Conservation (phyloP, 1,140 invertebrate species). For the Drosophila saltans region DNA sequence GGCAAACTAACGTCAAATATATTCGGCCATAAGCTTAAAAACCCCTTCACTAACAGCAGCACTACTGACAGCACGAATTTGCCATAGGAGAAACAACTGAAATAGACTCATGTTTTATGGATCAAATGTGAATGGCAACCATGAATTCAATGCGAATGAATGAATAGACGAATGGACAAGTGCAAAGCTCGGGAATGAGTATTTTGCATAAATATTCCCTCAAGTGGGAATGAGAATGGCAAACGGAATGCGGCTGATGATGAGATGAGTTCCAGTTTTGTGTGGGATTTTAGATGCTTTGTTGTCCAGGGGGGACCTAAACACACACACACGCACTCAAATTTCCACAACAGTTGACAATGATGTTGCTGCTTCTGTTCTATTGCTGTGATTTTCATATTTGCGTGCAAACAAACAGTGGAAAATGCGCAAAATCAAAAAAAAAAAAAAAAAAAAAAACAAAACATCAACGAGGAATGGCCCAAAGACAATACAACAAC, state of each 20-base stretch:
- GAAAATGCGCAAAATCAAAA: background rate
- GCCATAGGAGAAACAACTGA: slow-evolving; percentile 20
- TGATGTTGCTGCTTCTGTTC: slow-evolving; percentile 33
- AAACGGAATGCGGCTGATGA: slow-evolving; percentile 4
- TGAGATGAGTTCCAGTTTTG: slow-evolving; percentile 38
- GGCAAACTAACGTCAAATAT: slow-evolving; percentile 1
- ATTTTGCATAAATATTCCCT: slow-evolving; percentile 70
- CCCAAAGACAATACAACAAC: slow-evolving; percentile 51
- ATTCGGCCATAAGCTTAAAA: slow-evolving; percentile 1
- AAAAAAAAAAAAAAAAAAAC: too few species aligned
- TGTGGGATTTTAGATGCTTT: slow-evolving; percentile 37
- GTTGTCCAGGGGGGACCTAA: slow-evolving; percentile 49
- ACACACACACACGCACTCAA: slow-evolving; percentile 25
- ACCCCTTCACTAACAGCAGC: background rate
- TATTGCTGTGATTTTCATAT: slow-evolving; percentile 71
- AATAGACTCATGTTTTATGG: slow-evolving; percentile 73
- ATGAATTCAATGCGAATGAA: slow-evolving; percentile 53
- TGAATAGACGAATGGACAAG: slow-evolving; percentile 9
- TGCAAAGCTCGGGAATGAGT: slow-evolving; percentile 13
- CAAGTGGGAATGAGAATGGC: slow-evolving; percentile 43
- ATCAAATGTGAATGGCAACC: slow-evolving; percentile 57
- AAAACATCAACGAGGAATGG: background rate
- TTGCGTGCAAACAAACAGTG: slow-evolving; percentile 62
- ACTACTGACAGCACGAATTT: background rate
- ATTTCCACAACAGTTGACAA: slow-evolving; percentile 54